Percentiles rank a stretch among this genome's conserved stretches.
These are phyloP conservation scores for Cinclus mexicanus DNA, from an alignment of 2,113 vertebrate species.

Conservation along the genomic window DNA sequence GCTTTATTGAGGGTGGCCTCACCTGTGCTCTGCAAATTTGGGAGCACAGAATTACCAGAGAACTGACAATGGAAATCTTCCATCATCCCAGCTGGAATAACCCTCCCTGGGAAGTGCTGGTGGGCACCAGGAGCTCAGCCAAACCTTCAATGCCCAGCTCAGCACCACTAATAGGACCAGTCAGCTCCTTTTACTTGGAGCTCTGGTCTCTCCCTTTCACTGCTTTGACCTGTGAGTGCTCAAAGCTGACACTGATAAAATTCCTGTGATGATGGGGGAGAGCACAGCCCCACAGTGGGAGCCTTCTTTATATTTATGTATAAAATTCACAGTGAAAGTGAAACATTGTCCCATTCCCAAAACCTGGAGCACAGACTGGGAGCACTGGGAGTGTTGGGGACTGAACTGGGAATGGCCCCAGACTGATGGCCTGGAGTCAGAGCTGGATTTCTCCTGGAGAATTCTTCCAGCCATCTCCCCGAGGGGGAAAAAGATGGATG, in stretches of 20 bases:
- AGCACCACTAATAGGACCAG: not conserved
- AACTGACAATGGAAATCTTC: not conserved
- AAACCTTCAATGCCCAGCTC: not conserved
- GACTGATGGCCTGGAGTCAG: not conserved
- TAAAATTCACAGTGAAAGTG: not conserved
- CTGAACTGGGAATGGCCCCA: not conserved
- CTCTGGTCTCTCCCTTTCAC: not conserved
- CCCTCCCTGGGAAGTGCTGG: not conserved
- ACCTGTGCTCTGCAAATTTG: not conserved
- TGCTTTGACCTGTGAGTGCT: not conserved
- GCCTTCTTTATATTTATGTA: not conserved
- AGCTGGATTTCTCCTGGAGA: not conserved
- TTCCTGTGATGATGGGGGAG: not conserved
- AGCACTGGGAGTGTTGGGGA: not conserved
- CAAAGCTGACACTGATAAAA: not conserved
- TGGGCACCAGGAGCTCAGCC: not conserved
- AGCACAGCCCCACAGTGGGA: not conserved
- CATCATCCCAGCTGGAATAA: too few relatives aligned
- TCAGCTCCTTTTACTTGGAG: not conserved
- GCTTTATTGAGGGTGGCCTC: not conserved
- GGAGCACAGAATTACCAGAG: not conserved
- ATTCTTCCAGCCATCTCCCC: not conserved
- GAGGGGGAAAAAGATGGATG: not conserved
- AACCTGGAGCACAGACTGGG: not conserved
- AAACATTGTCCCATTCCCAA: not conserved